Conservation (phyloP, 1,140 invertebrate species). For the Neodiprion virginianus region DNA sequence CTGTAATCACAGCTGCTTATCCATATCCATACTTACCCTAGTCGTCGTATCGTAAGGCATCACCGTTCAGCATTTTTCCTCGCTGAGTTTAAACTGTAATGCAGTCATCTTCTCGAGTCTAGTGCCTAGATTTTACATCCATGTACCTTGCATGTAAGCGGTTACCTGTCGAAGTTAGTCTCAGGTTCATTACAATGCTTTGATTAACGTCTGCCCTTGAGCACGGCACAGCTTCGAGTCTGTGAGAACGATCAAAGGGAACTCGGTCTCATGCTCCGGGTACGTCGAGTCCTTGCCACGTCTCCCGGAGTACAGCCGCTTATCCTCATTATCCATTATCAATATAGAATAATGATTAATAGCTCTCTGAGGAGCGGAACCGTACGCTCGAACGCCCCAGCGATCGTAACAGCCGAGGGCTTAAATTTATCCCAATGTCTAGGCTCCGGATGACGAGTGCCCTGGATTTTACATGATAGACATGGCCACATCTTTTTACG, state of each 20-base stretch:
- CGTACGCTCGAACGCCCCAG: not conserved
- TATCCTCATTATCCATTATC: constrained; percentile 51
- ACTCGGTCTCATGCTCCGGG: constrained; percentile 28
- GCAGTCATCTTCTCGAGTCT: too few relatives aligned
- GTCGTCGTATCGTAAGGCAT: too few relatives aligned
- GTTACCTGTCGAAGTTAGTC: not conserved
- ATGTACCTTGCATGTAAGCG: not conserved
- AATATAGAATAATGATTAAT: constrained; percentile 49
- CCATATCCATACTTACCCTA: too few relatives aligned
- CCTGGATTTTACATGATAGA: too few relatives aligned
- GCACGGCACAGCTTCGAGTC: constrained; percentile 12
- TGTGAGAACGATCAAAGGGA: constrained; percentile 39
- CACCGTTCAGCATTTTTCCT: too few relatives aligned
- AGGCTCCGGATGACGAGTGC: too few relatives aligned
- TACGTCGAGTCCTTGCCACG: constrained; percentile 30
- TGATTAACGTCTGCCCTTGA: constrained; percentile 31
- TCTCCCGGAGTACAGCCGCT: constrained; percentile 40
- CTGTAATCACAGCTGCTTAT: too few relatives aligned
- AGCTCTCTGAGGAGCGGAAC: constrained; percentile 17
- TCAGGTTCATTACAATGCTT: not conserved
- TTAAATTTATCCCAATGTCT: not conserved
- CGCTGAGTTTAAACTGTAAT: too few relatives aligned
- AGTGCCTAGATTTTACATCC: too few relatives aligned
- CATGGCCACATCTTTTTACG: too few relatives aligned
- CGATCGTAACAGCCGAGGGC: not conserved